Percentiles rank a stretch among this genome's conserved stretches.
phyloP scores from a whole-genome alignment of 2,113 vertebrate genomes.

The Bungarus multicinctus region DNA sequence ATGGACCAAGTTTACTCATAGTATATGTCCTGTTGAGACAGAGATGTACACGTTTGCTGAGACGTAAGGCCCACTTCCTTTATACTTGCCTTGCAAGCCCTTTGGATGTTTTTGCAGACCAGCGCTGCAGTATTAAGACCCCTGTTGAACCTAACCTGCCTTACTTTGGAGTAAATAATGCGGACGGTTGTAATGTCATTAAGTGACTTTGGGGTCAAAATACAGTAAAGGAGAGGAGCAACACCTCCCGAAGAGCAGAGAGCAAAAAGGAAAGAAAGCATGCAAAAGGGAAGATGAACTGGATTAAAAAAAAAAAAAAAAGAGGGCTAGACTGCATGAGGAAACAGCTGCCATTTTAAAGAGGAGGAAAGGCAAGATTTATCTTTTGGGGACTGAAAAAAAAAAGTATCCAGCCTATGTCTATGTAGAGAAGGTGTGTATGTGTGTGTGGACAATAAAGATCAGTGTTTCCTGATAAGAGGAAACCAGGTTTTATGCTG shows the following conservation, averaged over 20 bases:
- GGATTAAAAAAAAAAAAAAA: neutral
- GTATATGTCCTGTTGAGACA: neutral
- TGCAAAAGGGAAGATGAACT: neutral
- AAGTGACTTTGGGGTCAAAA: neutral
- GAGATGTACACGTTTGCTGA: neutral
- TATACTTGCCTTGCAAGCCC: neutral
- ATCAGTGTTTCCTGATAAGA: constrained; percentile 39
- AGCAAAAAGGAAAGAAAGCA: neutral
- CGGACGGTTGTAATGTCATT: too few relatives aligned
- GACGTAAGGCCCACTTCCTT: neutral
- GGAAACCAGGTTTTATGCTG: neutral
- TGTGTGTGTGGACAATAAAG: constrained; percentile 35
- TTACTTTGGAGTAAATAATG: neutral
- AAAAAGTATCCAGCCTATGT: neutral
- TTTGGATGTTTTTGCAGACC: neutral
- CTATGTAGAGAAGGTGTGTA: accelerated
- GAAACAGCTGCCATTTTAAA: neutral
- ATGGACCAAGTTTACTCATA: neutral
- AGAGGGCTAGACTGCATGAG: neutral
- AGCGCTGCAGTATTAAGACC: neutral
- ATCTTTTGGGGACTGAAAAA: neutral
- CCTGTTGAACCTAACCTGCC: neutral
- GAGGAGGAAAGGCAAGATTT: neutral
- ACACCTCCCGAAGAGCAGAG: neutral
- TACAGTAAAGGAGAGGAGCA: neutral